phyloP scores from a whole-genome alignment of 2,888 invertebrate species.

The Cryptosula pallasiana region DNA sequence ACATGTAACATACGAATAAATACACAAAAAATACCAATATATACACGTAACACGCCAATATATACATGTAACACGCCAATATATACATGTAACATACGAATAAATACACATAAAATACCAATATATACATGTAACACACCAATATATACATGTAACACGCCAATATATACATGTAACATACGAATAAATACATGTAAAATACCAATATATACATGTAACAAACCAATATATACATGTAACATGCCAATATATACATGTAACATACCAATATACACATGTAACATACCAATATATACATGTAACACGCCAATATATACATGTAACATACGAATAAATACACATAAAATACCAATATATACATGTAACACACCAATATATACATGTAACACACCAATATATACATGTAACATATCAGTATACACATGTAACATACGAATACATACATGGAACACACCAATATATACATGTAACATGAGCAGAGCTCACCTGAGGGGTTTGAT shows the following conservation, averaged over 20 bases:
- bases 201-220: too few relatives aligned
- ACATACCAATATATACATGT: too few relatives aligned
- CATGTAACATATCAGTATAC: too few relatives aligned
- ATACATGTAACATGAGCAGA: neutral
- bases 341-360: neutral
- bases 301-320: neutral
- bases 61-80: neutral
- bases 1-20: too few relatives aligned
- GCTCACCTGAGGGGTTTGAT: neutral
- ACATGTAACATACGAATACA: neutral
- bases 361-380: too few relatives aligned
- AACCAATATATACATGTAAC: neutral
- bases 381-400: neutral
- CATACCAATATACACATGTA: neutral
- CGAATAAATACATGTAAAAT: neutral
- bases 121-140: too few relatives aligned
- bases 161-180: too few relatives aligned
- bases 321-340: too few relatives aligned
- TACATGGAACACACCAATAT: neutral
- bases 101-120: too few relatives aligned
- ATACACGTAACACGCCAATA: neutral
- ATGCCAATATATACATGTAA: too few relatives aligned
- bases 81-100: too few relatives aligned
- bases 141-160: neutral
- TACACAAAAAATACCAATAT: too few relatives aligned